Percentiles rank a stretch among this genome's conserved stretches.
Conservation (phyloP, 2,113 vertebrate genomes). For the Lasiurus borealis region DNA sequence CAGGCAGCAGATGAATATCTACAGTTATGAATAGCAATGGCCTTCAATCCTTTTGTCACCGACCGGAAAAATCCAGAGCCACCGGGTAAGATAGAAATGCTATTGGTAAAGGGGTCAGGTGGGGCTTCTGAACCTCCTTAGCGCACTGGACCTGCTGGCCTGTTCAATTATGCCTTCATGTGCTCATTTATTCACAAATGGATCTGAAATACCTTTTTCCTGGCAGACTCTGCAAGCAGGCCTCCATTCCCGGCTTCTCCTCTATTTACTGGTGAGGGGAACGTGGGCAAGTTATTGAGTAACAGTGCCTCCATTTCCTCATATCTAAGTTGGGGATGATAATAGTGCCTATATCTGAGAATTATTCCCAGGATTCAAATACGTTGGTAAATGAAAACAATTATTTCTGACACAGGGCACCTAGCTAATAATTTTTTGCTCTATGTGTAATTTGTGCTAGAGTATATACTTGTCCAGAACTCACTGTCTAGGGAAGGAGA, state of each 20-base stretch:
- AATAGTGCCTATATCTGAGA: background rate
- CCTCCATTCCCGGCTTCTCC: background rate
- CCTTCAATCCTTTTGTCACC: background rate
- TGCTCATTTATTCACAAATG: background rate
- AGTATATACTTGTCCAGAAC: background rate
- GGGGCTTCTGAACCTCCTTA: background rate
- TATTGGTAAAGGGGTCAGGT: background rate
- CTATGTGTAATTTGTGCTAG: background rate
- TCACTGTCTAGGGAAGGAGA: background rate
- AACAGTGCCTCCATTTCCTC: background rate
- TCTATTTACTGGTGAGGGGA: background rate
- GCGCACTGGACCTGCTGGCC: background rate
- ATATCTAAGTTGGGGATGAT: background rate
- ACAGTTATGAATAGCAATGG: background rate
- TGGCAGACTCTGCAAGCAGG: background rate
- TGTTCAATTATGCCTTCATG: background rate
- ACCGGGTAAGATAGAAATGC: background rate
- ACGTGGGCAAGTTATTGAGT: background rate
- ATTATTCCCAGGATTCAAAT: background rate
- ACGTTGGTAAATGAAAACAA: background rate
- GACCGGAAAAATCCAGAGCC: background rate
- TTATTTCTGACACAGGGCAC: background rate
- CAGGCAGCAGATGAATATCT: background rate
- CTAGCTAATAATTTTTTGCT: background rate
- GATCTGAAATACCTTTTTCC: background rate